These are phyloP conservation scores for Agrilus planipennis DNA, from an alignment of 1,140 invertebrate species.

Conservation along the genomic window DNA sequence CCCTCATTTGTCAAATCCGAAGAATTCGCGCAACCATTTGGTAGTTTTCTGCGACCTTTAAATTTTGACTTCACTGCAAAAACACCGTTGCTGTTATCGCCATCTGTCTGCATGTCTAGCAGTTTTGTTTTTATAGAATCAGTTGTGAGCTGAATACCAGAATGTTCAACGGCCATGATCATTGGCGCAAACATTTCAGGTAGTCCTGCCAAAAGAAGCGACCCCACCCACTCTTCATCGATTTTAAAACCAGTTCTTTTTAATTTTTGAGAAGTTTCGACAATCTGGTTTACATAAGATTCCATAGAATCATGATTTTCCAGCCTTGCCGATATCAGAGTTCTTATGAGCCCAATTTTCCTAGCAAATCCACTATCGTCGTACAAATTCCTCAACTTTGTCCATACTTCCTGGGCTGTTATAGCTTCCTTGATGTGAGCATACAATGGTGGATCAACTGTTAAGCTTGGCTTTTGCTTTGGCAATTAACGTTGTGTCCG, in stretches of 20 bases:
- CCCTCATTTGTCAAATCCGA: no score
- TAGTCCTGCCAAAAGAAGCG: slow-evolving; percentile 25
- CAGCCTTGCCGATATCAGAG: slow-evolving; percentile 12
- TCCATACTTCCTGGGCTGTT: slow-evolving; percentile 5
- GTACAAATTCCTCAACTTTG: slow-evolving; percentile 6
- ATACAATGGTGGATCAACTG: slow-evolving; percentile 10
- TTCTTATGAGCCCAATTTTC: slow-evolving; percentile 7
- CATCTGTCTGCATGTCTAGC: no score
- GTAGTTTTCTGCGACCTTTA: no score
- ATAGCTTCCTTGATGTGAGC: slow-evolving; percentile 8
- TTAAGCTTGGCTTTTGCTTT: slow-evolving; percentile 17
- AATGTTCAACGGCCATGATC: slow-evolving; percentile 30
- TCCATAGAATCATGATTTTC: slow-evolving; percentile 16
- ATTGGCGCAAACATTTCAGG: slow-evolving; percentile 23
- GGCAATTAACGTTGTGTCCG: slow-evolving; percentile 11
- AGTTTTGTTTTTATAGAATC: slow-evolving; percentile 16
- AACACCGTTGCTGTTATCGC: no score
- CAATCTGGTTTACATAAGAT: slow-evolving; percentile 10
- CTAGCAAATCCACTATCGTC: slow-evolving; percentile 10
- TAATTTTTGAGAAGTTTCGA: slow-evolving; percentile 14
- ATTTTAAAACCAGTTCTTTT: slow-evolving; percentile 11
- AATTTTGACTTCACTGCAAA: no score
- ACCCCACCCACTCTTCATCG: slow-evolving; percentile 20
- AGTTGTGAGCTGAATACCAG: slow-evolving; percentile 14
- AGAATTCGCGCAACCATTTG: no score